Conservation (phyloP, 2,113 vertebrate genomes). For the Uria aalge region DNA sequence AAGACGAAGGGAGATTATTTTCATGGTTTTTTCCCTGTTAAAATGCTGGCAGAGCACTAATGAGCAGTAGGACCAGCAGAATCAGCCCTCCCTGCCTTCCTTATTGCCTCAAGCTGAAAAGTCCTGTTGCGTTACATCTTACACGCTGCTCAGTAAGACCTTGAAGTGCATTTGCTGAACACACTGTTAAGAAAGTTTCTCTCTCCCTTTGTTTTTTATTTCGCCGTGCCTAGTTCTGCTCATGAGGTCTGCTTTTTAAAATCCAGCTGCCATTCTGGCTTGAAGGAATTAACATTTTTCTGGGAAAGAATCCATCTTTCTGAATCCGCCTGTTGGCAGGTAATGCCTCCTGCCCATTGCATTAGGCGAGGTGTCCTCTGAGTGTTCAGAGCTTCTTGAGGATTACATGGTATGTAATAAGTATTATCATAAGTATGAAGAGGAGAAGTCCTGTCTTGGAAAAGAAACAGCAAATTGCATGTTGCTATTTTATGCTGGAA, state of each 20-base stretch:
- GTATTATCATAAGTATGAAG: not conserved
- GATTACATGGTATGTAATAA: not conserved
- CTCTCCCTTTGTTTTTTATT: not conserved
- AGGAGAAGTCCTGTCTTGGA: not conserved
- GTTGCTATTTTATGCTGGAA: not conserved
- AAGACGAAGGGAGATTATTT: not conserved
- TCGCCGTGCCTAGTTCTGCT: not conserved
- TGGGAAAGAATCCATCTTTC: not conserved
- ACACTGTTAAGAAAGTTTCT: not conserved
- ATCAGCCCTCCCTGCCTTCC: not conserved
- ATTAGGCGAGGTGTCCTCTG: not conserved
- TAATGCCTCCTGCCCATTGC: not conserved
- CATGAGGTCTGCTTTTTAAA: not conserved
- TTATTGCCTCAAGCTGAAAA: not conserved
- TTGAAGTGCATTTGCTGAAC: not conserved
- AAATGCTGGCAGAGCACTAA: not conserved
- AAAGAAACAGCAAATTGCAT: not conserved
- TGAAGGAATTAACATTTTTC: not conserved
- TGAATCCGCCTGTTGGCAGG: not conserved
- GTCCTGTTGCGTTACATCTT: not conserved
- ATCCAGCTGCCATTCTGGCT: rapidly evolving
- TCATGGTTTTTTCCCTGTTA: not conserved
- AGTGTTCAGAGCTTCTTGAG: not conserved
- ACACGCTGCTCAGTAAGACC: not conserved
- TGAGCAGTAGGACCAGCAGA: not conserved